Evolutionary conservation across 1,140 invertebrate species (phyloP).

Genomic region (Drosophila novamexicana): DNA sequence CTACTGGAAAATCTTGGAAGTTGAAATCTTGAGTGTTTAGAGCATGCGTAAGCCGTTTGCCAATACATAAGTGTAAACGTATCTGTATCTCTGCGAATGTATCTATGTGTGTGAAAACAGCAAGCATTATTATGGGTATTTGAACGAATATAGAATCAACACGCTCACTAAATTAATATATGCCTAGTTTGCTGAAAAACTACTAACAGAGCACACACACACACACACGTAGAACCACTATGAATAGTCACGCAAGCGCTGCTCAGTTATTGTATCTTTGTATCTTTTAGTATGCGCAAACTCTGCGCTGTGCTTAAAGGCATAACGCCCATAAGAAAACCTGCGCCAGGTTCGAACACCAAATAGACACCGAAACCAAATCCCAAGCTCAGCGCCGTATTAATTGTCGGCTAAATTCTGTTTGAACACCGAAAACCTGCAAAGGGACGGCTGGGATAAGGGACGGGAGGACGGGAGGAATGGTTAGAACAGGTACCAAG

Average conservation of each 20-base stretch:
- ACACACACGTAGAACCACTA: not conserved
- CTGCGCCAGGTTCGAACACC: constrained; percentile 17
- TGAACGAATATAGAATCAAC: constrained; percentile 65
- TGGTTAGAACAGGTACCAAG: constrained; percentile 63
- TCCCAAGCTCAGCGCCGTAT: constrained; percentile 57
- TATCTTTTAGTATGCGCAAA: constrained; percentile 50
- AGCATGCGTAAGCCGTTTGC: not conserved
- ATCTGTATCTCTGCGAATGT: constrained; percentile 16
- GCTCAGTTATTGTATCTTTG: constrained; percentile 51
- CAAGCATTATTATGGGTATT: constrained; percentile 70
- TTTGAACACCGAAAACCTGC: constrained; percentile 67
- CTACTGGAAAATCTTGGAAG: too few species aligned
- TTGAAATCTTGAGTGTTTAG: not conserved
- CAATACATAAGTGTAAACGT: constrained; percentile 13
- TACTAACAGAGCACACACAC: constrained; percentile 37
- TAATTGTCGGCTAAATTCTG: constrained; percentile 79
- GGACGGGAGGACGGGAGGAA: constrained; percentile 10
- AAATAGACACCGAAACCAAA: constrained; percentile 33
- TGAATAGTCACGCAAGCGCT: constrained; percentile 33
- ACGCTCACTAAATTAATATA: constrained; percentile 80
- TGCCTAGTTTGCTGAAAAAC: constrained; percentile 33
- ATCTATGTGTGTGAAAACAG: constrained; percentile 30
- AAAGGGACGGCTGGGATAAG: constrained; percentile 42
- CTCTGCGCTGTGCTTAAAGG: constrained; percentile 50
- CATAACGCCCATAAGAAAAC: constrained; percentile 67